phyloP scores from a whole-genome alignment of 2,797 vertebrate genomes.

The Liparis tanakae region DNA sequence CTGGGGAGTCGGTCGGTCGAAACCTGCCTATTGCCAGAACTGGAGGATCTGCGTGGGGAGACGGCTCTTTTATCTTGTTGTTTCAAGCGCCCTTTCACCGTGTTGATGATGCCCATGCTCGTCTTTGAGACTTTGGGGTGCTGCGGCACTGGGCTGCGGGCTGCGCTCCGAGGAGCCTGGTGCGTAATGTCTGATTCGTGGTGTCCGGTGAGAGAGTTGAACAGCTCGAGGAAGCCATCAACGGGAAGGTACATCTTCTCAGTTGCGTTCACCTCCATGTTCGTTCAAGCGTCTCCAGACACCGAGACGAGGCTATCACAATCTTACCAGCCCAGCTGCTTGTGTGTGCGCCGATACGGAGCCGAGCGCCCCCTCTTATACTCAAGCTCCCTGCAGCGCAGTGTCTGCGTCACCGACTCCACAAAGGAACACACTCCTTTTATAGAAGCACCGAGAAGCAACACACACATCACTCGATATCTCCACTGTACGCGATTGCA shows the following conservation, averaged over 20 bases:
- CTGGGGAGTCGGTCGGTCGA: slow-evolving; percentile 58
- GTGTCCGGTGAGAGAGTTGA: slow-evolving; percentile 60
- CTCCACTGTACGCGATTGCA: not conserved
- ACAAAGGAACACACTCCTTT: slow-evolving; percentile 59
- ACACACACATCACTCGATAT: not conserved
- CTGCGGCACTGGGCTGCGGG: slow-evolving; percentile 23
- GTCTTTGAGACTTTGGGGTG: slow-evolving; percentile 62
- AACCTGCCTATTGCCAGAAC: slow-evolving; percentile 54
- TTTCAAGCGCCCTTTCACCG: slow-evolving; percentile 69
- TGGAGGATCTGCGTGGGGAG: slow-evolving; percentile 58
- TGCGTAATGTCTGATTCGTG: slow-evolving; percentile 40
- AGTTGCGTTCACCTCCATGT: slow-evolving; percentile 76
- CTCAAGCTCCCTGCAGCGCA: slow-evolving; percentile 21
- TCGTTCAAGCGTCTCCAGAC: slow-evolving; percentile 37
- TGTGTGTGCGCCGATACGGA: slow-evolving; percentile 40
- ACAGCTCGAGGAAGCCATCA: slow-evolving; percentile 75
- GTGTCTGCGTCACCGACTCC: slow-evolving; percentile 68
- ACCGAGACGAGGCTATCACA: slow-evolving; percentile 32
- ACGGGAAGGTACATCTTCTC: slow-evolving; percentile 74
- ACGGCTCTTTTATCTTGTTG: slow-evolving; percentile 56
- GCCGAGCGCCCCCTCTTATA: slow-evolving; percentile 40
- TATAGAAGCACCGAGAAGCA: slow-evolving; percentile 57
- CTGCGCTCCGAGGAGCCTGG: slow-evolving; percentile 33
- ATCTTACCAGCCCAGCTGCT: slow-evolving; percentile 22
- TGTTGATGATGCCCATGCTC: slow-evolving; percentile 72